A percentile compares a stretch with the other conserved stretches of the same genome.
Evolutionary conservation across 2,113 vertebrate genomes (phyloP).

Genomic region (Myrmecophaga tridactyla): DNA sequence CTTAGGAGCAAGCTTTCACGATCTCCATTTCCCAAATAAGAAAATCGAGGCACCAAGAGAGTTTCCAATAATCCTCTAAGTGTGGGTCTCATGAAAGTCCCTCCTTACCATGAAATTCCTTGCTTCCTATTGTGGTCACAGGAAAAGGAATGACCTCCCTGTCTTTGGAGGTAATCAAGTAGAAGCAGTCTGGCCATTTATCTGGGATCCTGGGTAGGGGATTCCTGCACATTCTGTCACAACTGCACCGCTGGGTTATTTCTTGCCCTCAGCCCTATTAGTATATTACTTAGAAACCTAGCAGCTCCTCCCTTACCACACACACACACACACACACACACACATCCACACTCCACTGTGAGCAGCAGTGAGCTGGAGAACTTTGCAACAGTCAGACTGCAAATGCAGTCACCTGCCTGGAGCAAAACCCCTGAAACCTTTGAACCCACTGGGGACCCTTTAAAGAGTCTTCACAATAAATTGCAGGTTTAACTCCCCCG

Average conservation of each 20-base stretch:
- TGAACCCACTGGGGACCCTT: background rate
- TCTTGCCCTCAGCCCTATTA: background rate
- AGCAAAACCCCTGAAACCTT: background rate
- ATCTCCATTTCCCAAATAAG: background rate
- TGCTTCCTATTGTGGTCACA: background rate
- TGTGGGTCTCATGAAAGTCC: background rate
- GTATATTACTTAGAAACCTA: background rate
- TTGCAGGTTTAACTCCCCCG: background rate
- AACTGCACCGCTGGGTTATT: background rate
- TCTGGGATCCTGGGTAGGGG: background rate
- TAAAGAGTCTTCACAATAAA: background rate
- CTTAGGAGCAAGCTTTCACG: background rate
- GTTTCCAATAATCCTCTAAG: background rate
- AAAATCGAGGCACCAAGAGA: background rate
- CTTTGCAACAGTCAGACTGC: background rate
- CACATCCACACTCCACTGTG: background rate
- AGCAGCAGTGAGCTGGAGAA: background rate
- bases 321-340: no score
- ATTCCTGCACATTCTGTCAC: background rate
- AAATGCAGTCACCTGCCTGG: background rate
- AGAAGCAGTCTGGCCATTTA: background rate
- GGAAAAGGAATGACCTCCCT: background rate
- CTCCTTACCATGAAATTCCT: background rate
- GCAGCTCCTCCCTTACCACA: background rate
- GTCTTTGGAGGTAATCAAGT: background rate